These are phyloP conservation scores for Morpho deidamia DNA, from an alignment of 2,888 invertebrate species.

Conservation along the genomic window DNA sequence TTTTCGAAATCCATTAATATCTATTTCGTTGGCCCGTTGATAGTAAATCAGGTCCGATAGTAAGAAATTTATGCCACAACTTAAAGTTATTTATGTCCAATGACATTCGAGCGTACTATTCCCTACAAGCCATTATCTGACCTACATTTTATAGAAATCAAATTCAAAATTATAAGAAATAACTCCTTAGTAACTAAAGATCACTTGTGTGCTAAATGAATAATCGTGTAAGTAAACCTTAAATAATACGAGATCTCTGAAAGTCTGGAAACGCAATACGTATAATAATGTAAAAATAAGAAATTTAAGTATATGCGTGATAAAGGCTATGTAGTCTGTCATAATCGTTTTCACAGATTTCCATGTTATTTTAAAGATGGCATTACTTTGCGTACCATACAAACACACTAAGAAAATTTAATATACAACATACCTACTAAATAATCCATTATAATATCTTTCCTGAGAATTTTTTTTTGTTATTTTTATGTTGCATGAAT, in stretches of 20 bases:
- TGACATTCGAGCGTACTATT: conserved; percentile 36
- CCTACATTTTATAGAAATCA: conserved; percentile 14
- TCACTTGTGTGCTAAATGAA: conserved; percentile 63
- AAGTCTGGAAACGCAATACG: conserved; percentile 75
- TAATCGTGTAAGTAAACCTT: conserved; percentile 70
- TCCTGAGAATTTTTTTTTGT: too few species aligned
- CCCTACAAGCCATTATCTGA: conserved; percentile 34
- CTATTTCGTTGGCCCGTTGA: too few species aligned
- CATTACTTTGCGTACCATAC: too few species aligned
- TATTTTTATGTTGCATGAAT: too few species aligned
- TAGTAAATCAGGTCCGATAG: background rate
- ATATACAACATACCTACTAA: too few species aligned
- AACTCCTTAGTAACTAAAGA: conserved; percentile 38
- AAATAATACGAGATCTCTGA: conserved; percentile 77
- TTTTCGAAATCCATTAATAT: too few species aligned
- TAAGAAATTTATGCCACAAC: background rate
- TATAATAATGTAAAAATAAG: conserved; percentile 60
- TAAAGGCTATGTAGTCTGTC: too few species aligned
- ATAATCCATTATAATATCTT: too few species aligned
- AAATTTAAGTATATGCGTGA: conserved; percentile 36
- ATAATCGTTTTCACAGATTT: too few species aligned
- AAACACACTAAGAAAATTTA: too few species aligned
- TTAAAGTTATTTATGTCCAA: conserved; percentile 17
- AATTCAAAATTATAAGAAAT: conserved; percentile 7
- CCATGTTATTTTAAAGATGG: too few species aligned